phyloP scores from a whole-genome alignment of 2,888 invertebrate species.

The Arenicola marina region DNA sequence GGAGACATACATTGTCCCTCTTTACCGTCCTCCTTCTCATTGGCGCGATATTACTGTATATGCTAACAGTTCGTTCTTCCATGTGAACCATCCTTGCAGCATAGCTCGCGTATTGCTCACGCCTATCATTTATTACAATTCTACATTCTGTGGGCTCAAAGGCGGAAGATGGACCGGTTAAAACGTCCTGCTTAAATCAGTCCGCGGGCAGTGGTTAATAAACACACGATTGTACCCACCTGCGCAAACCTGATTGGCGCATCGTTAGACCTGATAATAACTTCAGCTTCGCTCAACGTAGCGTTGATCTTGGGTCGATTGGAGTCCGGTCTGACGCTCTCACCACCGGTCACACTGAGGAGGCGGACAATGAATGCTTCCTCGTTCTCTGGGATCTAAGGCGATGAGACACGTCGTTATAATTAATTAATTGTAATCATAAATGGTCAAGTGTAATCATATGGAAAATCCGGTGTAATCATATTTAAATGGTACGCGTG shows the following conservation, averaged over 20 bases:
- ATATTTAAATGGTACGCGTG: background rate
- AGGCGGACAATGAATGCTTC: slow-evolving; percentile 46
- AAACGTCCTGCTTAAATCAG: no score
- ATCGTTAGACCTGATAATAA: slow-evolving; percentile 52
- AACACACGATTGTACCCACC: no score
- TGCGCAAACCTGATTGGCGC: slow-evolving; percentile 53
- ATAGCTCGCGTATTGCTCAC: no score
- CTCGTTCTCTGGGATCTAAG: slow-evolving; percentile 50
- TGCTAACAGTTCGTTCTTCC: no score
- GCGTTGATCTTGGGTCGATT: slow-evolving; percentile 14
- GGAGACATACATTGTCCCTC: no score
- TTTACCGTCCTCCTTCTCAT: no score
- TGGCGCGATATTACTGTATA: no score
- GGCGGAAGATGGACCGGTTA: no score
- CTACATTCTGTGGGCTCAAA: no score
- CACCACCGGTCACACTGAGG: slow-evolving; percentile 37
- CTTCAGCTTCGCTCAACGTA: slow-evolving; percentile 18
- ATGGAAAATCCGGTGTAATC: background rate
- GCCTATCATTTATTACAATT: no score
- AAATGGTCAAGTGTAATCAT: background rate
- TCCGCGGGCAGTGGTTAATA: no score
- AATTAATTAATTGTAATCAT: background rate
- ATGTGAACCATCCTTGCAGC: no score
- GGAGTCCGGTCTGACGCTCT: slow-evolving; percentile 32
- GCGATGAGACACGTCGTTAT: background rate